Conservation (phyloP, 1,140 invertebrate species). For the Papilio dardanus region DNA sequence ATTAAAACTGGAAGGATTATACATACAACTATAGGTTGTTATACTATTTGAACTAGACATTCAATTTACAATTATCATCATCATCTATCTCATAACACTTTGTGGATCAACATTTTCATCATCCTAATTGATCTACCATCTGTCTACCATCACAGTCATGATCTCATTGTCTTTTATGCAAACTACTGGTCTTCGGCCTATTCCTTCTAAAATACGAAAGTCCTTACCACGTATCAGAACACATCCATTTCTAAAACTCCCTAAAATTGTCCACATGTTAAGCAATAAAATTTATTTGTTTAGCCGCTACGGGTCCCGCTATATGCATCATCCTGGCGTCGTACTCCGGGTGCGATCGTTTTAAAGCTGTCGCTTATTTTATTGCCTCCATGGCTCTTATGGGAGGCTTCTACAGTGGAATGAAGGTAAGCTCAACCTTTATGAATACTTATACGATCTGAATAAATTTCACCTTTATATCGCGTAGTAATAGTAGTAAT, state of each 20-base stretch:
- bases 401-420: slow-evolving; percentile 86
- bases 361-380: slow-evolving; percentile 84
- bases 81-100: too few species aligned
- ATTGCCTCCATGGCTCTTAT: slow-evolving; percentile 87
- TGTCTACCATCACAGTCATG: too few species aligned
- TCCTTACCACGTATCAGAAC: background rate
- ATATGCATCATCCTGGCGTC: slow-evolving; percentile 77
- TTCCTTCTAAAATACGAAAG: background rate
- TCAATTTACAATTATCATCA: too few species aligned
- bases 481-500: background rate
- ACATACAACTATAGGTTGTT: slow-evolving; percentile 84
- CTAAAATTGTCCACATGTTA: background rate
- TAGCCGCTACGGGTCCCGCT: slow-evolving; percentile 74
- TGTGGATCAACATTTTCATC: too few species aligned
- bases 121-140: too few species aligned
- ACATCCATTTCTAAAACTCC: background rate
- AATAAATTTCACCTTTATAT: slow-evolving; percentile 13
- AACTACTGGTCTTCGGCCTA: background rate
- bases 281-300: slow-evolving; percentile 43
- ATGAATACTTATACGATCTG: background rate
- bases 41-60: too few species aligned
- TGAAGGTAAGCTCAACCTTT: slow-evolving; percentile 82
- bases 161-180: background rate
- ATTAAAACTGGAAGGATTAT: slow-evolving; percentile 84
- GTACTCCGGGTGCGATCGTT: slow-evolving; percentile 72